Evolutionary conservation across 2,797 vertebrate genomes (phyloP), one percentile per base, ranked within the genome.

Genomic region (Spea hammondii): DNA sequence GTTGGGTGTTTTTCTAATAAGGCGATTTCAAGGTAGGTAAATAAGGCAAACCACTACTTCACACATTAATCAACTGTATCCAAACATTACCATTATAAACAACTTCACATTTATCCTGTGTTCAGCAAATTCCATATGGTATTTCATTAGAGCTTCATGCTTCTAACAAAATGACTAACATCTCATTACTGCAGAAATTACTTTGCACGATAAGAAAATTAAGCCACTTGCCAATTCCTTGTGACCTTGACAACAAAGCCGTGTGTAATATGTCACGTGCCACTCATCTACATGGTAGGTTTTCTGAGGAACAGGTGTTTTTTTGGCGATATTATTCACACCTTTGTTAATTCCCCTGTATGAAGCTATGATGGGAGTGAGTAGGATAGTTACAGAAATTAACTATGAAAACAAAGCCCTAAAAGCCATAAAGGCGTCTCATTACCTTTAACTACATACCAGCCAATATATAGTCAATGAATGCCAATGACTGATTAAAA

Each of bases 161-260:
- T 45, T 57, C 71, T 54, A 51, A 47, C 44, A 65, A 51, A 65
- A 77, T 77, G 70, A 77, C 74, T 72, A 82, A 64, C 57, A 74
- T 59, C 57, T 17, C 32, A 69, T 71, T 76, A 72, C 51, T 72
- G 55, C 53, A 68, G 68, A 82, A 82, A 77, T 82, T 60, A 81
- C 79, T 81, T 75, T 81, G 70, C 49, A 51, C 74, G 60, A 73
- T 74, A 82, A 82, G 50, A 77, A 77, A 73, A 82, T 78, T 77
- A 82, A 78, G 59, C 62, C 74, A 65, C 74, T 73, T 82, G 79
- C 74, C 70, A 77, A 82, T 73, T 82, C 75, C 62, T 49, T 74
- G 75, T 65, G 70, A 65, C 75, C 79, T 65, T 77, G 65, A 65
- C 64, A 74, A 78, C 80, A 77, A 77, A 82, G 65, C 80, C 70